Conservation (phyloP, 2,888 invertebrate species). For the Trissolcus brochymenae region DNA sequence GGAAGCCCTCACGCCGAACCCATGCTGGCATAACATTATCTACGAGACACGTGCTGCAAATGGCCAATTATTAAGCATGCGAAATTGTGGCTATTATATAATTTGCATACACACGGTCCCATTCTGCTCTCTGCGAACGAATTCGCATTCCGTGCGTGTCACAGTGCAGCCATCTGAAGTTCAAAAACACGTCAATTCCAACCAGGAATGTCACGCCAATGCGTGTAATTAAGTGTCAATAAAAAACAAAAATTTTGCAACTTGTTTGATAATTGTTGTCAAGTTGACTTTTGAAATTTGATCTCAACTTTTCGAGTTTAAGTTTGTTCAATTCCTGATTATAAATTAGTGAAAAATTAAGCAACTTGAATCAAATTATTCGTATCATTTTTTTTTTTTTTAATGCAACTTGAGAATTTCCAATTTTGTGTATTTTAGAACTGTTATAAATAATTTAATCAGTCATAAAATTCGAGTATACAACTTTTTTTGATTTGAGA, state of each 20-base stretch:
- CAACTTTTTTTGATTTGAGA: too few relatives aligned
- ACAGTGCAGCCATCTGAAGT: constrained; percentile 48
- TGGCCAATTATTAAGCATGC: constrained; percentile 66
- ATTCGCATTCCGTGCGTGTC: constrained; percentile 56
- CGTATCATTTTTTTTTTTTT: too few relatives aligned
- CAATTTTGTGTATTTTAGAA: too few relatives aligned
- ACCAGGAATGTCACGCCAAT: constrained; percentile 36
- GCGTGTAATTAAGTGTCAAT: constrained; percentile 21
- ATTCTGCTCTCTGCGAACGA: constrained; percentile 53
- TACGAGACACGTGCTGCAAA: constrained; percentile 65
- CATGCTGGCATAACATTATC: constrained; percentile 51
- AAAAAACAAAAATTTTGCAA: constrained; percentile 5
- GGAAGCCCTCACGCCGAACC: constrained; percentile 44
- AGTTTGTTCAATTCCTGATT: too few relatives aligned
- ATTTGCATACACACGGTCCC: constrained; percentile 61
- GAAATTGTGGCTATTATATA: constrained; percentile 63
- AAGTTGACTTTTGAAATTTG: background rate
- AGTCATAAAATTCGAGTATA: too few relatives aligned
- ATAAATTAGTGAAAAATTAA: too few relatives aligned
- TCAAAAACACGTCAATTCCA: constrained; percentile 47
- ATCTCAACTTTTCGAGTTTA: too few relatives aligned
- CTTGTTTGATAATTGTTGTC: too few relatives aligned
- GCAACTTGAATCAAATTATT: too few relatives aligned
- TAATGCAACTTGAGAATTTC: too few relatives aligned
- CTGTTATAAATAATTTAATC: too few relatives aligned